Conservation (phyloP, 2,113 vertebrate species). For the Emydocephalus ijimae region DNA sequence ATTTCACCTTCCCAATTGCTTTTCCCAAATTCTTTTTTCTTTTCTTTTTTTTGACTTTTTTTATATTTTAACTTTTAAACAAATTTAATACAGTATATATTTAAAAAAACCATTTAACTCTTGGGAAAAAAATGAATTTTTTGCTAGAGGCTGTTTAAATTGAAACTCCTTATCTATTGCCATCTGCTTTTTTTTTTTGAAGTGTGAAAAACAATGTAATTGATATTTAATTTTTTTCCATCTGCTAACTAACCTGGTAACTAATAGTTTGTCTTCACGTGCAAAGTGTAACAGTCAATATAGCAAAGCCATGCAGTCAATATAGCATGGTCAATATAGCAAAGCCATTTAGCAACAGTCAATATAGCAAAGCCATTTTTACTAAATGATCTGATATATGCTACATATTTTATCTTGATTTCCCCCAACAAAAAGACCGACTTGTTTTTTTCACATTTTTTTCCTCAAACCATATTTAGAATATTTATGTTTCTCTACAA, state of each 20-base stretch:
- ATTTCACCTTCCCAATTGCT: neutral
- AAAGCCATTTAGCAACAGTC: no score
- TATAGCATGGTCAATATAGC: no score
- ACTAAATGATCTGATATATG: neutral
- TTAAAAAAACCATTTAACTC: neutral
- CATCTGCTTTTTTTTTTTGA: neutral
- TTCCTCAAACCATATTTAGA: neutral
- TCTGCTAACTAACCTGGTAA: constrained; percentile 18
- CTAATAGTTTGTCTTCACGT: constrained; percentile 23
- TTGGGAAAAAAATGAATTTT: neutral
- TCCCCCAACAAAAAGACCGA: neutral
- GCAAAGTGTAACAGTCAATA: neutral
- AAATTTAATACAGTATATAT: neutral
- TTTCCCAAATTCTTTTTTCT: neutral
- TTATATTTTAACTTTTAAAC: neutral
- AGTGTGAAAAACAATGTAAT: neutral
- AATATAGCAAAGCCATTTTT: neutral
- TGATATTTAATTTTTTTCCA: neutral
- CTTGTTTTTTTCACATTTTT: neutral
- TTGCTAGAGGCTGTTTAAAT: neutral
- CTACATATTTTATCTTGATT: neutral
- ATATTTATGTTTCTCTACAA: neutral
- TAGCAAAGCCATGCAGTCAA: neutral
- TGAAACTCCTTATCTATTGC: constrained; percentile 5
- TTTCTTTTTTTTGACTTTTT: neutral